Evolutionary conservation across 2,888 invertebrate genomes (phyloP).

Genomic region (Yponomeuta plumbellus): DNA sequence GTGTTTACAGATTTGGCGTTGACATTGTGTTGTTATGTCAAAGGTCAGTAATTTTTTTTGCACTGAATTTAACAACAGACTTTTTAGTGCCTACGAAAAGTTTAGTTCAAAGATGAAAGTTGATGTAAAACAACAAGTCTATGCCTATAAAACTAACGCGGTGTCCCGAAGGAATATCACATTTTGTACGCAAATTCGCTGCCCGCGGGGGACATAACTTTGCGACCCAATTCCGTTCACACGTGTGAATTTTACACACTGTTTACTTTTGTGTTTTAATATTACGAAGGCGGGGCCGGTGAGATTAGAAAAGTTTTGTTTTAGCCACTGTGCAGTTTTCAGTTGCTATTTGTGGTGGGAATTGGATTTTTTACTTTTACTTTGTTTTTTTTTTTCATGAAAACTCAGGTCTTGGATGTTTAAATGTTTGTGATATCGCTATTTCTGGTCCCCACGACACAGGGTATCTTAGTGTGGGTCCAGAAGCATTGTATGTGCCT

Average conservation of each 20-base stretch:
- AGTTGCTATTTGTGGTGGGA: background rate
- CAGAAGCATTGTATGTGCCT: too few relatives aligned
- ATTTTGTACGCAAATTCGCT: background rate
- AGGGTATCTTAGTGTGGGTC: too few relatives aligned
- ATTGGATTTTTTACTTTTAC: background rate
- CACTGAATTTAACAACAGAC: too few relatives aligned
- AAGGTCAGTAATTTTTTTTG: too few relatives aligned
- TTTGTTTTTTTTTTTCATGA: too few relatives aligned
- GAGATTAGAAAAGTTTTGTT: background rate
- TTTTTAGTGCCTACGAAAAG: too few relatives aligned
- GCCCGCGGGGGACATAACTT: constrained; percentile 6
- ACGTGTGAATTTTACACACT: constrained; percentile 6
- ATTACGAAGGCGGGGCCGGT: background rate
- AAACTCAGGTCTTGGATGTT: too few relatives aligned
- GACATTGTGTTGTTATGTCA: too few relatives aligned
- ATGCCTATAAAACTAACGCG: background rate
- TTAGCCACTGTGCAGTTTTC: background rate
- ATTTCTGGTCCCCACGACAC: too few relatives aligned
- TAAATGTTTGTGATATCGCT: too few relatives aligned
- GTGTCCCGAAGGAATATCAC: background rate
- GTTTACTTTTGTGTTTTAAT: constrained; percentile 4
- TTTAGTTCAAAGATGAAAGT: too few relatives aligned
- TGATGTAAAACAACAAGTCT: background rate
- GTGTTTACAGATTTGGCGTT: too few relatives aligned
- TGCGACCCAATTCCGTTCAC: constrained; percentile 8